Evolutionary conservation across 2,888 invertebrate species (phyloP), one percentile per base, ranked within the genome.

Genomic region (Spodoptera picta): DNA sequence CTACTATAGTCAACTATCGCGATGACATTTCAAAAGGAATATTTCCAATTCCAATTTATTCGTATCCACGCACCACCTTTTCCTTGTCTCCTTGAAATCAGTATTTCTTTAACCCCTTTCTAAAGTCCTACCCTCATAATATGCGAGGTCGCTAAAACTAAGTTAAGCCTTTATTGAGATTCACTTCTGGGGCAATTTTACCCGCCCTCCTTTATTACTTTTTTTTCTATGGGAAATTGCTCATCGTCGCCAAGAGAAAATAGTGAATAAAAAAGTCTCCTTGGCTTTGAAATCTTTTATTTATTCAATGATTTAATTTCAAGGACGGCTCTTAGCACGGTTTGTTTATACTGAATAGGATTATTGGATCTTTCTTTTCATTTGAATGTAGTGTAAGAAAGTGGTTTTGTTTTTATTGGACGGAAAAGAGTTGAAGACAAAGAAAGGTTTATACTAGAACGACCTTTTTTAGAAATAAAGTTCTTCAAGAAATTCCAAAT

Each of bases 41-140:
- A 80, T 78, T 84, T 81, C 81, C 83, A 79, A 87, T 88, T 88
- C 83, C 87, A 87, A 90, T 88, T 87, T 90, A 88, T 88, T 88
- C 84, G 77, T 74, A 80, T 83, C 79, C 80, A 86, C 86, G 91
- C 83, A 87, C 92, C 92, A 92, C 92, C 93, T 92, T 90, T 92
- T 90, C 85, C 90, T 82, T 91, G 91, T 94, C 88, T 89, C 83
- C 80, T 85, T 83, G 84, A 87, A 90, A 90, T 89, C 89, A 88
- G 87, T 89, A 87, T 90, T 83, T 82, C 85, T 89, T 84, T 86
- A 88, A 90, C 91, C 93, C 91, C 92, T 92, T 92, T 91, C 87
- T 88, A 88, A 93, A 91, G 86, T 92, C 90, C 60, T 77, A 76
- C 69, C 76, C 83, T 87, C 85, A 87, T 91, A 90, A 91, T 91